Evolutionary conservation across 2,113 vertebrate species (phyloP), one percentile per base, ranked within the genome.

Genomic region (Orientallactaga bullata): DNA sequence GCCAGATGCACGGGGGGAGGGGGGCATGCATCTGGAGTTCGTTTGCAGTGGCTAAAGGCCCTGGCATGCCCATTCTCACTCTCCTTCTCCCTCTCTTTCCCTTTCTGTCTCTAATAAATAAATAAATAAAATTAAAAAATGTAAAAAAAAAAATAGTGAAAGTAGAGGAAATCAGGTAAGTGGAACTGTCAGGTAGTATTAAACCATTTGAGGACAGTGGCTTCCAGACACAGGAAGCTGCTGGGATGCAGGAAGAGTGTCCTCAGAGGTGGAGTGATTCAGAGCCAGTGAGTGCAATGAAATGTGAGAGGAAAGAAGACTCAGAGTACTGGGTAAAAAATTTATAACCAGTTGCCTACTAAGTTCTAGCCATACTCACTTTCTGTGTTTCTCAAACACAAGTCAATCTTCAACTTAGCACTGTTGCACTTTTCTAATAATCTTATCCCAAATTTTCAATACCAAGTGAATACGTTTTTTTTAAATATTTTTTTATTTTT

Each of bases 311-410:
- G 66, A 21, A 17, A 63, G 88, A 69, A 3, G 28, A 39, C 23
- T 24, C 20, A 78, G 32, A 4, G 24, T 32, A 80, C 28, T 3
- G 63, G 37, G 42, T 77, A 90, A 39, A 60, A 82, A 77, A 83
- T 17, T 51, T 16, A 78, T 83, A 58, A 85, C 28, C 26, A 76
- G 81, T 35, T 63, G 37, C 32, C 28, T 80, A 55, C 16, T n/a
- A 90, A 81, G 47, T 35, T 60, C 60, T 51, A 87, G n/a, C 68
- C 28, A 89, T 20, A 85, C 4, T 26, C 26, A 26, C 16, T 78
- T 88, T 89, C 65, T 69, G 26, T 78, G 61, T 81, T 85, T 85
- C 47, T 80, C 5, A 66, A 79, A 83, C 84, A 91, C 21, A 82
- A 37, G 55, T 85, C 37, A 92, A 63, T 86, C 72, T 58, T 89